These are phyloP conservation scores for Malthinus flaveolus DNA, from an alignment of 2,888 invertebrate species.

Conservation along the genomic window DNA sequence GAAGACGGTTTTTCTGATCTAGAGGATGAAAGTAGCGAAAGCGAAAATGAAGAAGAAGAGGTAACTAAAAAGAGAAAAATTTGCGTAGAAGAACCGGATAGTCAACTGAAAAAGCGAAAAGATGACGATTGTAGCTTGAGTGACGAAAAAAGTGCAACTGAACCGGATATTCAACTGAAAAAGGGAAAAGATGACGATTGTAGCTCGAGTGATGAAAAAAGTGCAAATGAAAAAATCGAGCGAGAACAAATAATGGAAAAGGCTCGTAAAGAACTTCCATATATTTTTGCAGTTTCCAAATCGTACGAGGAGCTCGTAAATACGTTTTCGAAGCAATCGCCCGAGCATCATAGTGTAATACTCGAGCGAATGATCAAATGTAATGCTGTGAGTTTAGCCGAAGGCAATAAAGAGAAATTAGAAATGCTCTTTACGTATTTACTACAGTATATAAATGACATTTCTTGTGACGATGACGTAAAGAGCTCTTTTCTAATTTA, in stretches of 20 bases:
- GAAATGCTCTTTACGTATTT: constrained; percentile 74
- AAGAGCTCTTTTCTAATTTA: constrained; percentile 63
- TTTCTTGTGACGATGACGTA: constrained; percentile 57
- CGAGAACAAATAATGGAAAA: constrained; percentile 56
- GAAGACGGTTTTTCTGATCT: constrained; percentile 41
- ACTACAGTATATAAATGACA: constrained; percentile 76
- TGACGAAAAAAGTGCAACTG: background rate
- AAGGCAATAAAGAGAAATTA: constrained; percentile 77
- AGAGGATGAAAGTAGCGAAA: constrained; percentile 50
- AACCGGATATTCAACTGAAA: constrained; percentile 49
- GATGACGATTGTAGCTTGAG: background rate
- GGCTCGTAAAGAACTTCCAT: constrained; percentile 63
- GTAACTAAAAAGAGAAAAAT: no score
- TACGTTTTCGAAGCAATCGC: constrained; percentile 63
- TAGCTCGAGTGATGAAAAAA: background rate
- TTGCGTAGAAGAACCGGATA: background rate
- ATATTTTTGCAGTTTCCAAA: constrained; percentile 63
- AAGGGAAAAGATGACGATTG: constrained; percentile 39
- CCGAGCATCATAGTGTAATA: constrained; percentile 69
- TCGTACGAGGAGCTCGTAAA: constrained; percentile 66
- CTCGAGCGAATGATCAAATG: constrained; percentile 84
- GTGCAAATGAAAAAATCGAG: background rate
- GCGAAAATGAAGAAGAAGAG: constrained; percentile 49
- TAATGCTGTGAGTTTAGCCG: constrained; percentile 80
- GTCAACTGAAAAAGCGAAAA: background rate